Conservation (phyloP, 2,797 vertebrate species). For the Amblyraja radiata region DNA sequence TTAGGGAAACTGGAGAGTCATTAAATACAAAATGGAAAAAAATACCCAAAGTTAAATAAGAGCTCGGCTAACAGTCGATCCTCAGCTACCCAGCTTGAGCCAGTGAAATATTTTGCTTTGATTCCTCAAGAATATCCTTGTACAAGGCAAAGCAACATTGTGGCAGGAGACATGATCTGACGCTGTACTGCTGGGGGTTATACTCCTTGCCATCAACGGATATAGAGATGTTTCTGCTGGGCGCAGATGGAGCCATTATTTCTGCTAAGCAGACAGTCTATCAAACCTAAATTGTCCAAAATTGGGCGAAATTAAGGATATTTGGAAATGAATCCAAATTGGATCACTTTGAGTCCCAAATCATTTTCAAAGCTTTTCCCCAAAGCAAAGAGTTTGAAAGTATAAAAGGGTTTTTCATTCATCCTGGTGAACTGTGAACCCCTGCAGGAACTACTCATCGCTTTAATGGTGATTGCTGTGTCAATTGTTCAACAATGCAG, state of each 20-base stretch:
- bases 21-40: background rate
- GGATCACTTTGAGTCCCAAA: constrained; percentile 16
- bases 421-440: constrained; percentile 12
- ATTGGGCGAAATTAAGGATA: constrained; percentile 28
- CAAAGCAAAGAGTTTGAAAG: background rate
- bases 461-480: constrained; percentile 14
- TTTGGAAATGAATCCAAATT: constrained; percentile 21
- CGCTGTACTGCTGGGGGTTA: background rate
- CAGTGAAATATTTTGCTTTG: background rate
- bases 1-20: background rate
- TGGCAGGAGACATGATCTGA: background rate
- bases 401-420: background rate
- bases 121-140: background rate
- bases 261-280: constrained; percentile 16
- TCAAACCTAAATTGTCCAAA: constrained; percentile 20
- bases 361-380: constrained; percentile 22
- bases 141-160: background rate
- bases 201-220: background rate
- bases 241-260: background rate
- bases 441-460: constrained; percentile 1
- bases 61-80: background rate
- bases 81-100: background rate
- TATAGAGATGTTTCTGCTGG: background rate
- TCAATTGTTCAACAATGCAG: background rate
- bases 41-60: background rate